Percentiles rank a stretch among this genome's conserved stretches.
Evolutionary conservation across 2,797 vertebrate species (phyloP).

Genomic region (Macropus fuliginosus): DNA sequence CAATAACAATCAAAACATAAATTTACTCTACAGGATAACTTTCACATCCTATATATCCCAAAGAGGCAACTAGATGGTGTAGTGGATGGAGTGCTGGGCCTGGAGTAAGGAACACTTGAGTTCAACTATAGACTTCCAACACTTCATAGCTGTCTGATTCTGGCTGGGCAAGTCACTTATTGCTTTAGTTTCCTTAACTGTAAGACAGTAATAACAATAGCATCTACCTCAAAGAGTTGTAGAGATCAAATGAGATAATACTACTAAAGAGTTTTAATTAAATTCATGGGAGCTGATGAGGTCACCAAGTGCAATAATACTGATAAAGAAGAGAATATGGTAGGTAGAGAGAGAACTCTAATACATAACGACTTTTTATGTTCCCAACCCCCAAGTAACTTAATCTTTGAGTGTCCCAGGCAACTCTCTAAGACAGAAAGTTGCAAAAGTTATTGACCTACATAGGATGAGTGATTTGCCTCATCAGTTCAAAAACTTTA

Average conservation of each 20-base stretch:
- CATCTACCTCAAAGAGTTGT: background rate
- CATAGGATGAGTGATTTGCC: background rate
- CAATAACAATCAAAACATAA: conserved; percentile 12
- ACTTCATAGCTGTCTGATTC: background rate
- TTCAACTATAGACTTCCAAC: background rate
- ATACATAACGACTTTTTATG: background rate
- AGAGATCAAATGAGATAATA: background rate
- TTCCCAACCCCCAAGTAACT: background rate
- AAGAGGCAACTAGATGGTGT: background rate
- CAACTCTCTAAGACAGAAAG: background rate
- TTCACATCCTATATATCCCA: conserved; percentile 34
- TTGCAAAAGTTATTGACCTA: background rate
- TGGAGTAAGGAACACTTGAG: background rate
- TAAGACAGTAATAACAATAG: background rate
- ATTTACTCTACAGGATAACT: conserved; percentile 9
- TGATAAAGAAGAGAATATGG: background rate
- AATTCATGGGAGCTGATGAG: background rate
- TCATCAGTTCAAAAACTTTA: background rate
- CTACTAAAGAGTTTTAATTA: background rate
- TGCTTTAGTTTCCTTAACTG: background rate
- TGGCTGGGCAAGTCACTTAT: background rate
- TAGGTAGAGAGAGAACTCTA: background rate
- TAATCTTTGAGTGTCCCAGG: background rate
- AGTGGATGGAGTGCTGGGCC: background rate
- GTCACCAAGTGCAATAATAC: background rate